phyloP scores from a whole-genome alignment of 1,140 invertebrate genomes.

The Heliconius himera region DNA sequence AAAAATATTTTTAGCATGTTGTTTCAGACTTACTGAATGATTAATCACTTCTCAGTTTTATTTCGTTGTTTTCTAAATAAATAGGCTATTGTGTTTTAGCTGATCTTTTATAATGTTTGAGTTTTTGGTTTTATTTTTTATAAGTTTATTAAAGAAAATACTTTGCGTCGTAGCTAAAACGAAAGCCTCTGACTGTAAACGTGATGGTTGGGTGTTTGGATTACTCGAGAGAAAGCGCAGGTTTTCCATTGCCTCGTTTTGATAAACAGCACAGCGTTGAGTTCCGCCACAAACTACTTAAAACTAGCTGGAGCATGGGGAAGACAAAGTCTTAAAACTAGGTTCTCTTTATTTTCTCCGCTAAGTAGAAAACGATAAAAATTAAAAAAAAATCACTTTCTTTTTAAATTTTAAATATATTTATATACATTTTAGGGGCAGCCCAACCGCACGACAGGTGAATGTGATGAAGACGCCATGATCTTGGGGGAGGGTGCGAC shows the following conservation, averaged over 20 bases:
- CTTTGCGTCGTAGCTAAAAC: too few species aligned
- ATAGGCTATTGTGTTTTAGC: neutral
- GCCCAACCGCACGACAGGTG: conserved; percentile 89
- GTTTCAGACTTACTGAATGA: conserved; percentile 16
- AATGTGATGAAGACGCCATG: conserved; percentile 87
- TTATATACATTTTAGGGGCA: conserved; percentile 83
- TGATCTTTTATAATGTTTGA: neutral
- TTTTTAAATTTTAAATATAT: too few species aligned
- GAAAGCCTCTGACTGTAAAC: neutral
- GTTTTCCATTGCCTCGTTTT: too few species aligned
- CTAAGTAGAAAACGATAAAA: too few species aligned
- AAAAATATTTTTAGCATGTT: neutral
- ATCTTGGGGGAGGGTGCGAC: conserved; percentile 84
- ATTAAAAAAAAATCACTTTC: too few species aligned
- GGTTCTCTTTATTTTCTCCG: too few species aligned
- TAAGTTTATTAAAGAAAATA: too few species aligned
- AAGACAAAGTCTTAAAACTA: too few species aligned
- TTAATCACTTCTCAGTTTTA: conserved; percentile 14
- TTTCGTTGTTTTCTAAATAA: neutral
- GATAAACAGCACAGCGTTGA: too few species aligned
- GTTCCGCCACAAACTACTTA: too few species aligned
- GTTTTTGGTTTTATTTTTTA: neutral
- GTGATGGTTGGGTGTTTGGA: neutral
- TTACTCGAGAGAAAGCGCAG: neutral
- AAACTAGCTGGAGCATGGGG: too few species aligned